A percentile compares a stretch with the other conserved stretches of the same genome.
Conservation (phyloP, 2,113 vertebrate genomes). For the Genyomyrus donnyi region DNA sequence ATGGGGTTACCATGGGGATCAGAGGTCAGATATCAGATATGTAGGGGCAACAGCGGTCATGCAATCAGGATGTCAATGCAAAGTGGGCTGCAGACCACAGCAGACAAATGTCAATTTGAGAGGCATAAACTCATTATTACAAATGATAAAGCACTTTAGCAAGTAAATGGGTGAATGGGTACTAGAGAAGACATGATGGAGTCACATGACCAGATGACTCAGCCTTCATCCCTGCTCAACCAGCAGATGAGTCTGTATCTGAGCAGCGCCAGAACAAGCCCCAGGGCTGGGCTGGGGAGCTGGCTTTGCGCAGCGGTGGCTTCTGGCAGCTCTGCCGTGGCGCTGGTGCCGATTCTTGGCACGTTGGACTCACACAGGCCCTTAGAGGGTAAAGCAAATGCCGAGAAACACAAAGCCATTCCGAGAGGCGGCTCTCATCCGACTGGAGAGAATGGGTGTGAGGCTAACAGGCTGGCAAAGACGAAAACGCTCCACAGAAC, state of each 20-base stretch:
- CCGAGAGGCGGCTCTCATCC: background rate
- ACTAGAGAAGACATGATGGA: background rate
- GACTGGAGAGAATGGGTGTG: background rate
- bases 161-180: background rate
- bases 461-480: background rate
- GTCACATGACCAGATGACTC: background rate
- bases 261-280: background rate
- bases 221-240: background rate
- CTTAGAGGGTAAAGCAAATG: background rate
- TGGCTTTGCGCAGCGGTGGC: background rate
- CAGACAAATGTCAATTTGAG: background rate
- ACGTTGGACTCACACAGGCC: background rate
- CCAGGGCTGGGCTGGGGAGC: background rate
- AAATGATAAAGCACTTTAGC: background rate
- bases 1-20: background rate
- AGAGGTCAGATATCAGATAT: background rate
- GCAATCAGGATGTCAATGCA: background rate
- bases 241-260: background rate
- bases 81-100: background rate
- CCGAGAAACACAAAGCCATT: background rate
- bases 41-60: background rate
- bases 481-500: background rate
- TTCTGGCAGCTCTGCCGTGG: background rate
- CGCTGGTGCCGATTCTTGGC: background rate
- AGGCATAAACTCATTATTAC: background rate